A percentile compares a stretch with the other conserved stretches of the same genome.
Evolutionary conservation across 2,888 invertebrate genomes (phyloP).

Genomic region (Trachelus troglodyta): DNA sequence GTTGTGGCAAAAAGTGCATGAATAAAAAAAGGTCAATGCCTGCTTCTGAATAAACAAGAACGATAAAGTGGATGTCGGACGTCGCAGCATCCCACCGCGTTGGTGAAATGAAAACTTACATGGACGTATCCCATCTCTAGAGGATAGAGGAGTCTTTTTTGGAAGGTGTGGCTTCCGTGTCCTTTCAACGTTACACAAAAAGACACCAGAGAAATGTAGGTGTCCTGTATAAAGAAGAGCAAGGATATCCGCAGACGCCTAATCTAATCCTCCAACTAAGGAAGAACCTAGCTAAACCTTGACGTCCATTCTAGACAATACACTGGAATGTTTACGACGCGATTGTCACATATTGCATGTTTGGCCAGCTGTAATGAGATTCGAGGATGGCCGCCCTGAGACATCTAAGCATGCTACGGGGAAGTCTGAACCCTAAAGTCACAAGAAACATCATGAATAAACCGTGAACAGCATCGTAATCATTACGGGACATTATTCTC

Average conservation of each 20-base stretch:
- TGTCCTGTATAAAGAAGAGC: background rate
- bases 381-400: slow-evolving; percentile 7
- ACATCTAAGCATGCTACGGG: background rate
- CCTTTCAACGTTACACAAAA: background rate
- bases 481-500: background rate
- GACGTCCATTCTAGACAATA: slow-evolving; percentile 12
- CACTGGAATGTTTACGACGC: slow-evolving; percentile 22
- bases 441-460: background rate
- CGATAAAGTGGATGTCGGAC: background rate
- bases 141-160: background rate
- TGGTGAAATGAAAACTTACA: background rate
- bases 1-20: slow-evolving; percentile 23
- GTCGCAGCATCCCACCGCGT: background rate
- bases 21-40: slow-evolving; percentile 23
- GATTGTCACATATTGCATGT: slow-evolving; percentile 38
- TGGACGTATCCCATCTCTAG: slow-evolving; percentile 1
- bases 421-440: background rate
- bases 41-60: slow-evolving; percentile 49
- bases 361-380: slow-evolving; percentile 35
- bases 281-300: background rate
- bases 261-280: background rate
- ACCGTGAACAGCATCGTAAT: background rate
- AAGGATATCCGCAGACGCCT: background rate
- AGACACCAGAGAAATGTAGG: background rate
- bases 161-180: slow-evolving; percentile 13